Base-by-base conservation (phyloP, 2,113 vertebrate genomes). In the Misgurnus mizolepis region DNA sequence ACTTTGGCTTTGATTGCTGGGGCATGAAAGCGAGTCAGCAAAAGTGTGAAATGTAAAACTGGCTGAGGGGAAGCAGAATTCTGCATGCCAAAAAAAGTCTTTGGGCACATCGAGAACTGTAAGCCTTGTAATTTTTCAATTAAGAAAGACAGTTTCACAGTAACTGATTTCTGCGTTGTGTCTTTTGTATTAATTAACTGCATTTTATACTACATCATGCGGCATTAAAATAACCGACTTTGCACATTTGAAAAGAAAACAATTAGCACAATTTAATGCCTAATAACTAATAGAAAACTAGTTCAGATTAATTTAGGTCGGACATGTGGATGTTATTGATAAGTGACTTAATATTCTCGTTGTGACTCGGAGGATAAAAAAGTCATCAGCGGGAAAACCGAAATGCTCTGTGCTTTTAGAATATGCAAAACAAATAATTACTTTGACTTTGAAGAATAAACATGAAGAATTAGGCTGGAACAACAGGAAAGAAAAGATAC, bases 1-100 rank as follows among this genome's bases (percentile, higher is more conserved):
- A 71, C 82, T 83, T 83, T 83, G 78, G 82, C 72, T 80, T 71
- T 45, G n/a, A 64, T 69, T 78, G 82, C 73, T 76, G 70, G 61
- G 61, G 67, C 47, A 68, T 72, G 76, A 76, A 53, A 72, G 50
- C 79, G 58, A 80, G 82, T 78, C 61, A 77, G 78, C 78, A 72
- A 80, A 84, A 84, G 49, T 65, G 78, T 66, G 73, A 56, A 64
- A 60, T 64, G 78, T 72, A 76, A 80, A 80, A 49, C 56, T 43
- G 61, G 67, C 67, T 45, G 69, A 50, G 58, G 49, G 50, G 55
- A 70, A 74, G 58, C 58, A 39, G 56, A 4, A 61, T 18, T 64
- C 66, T 62, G 77, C 71, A 66, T 76, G 41, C 45, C 40, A 80
- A 80, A 22, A 69, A 76, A 50, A 47, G 53, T 56, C 64, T 73